Evolutionary conservation across 2,888 invertebrate genomes (phyloP), one percentile per base, ranked within the genome.

Genomic region (Chaetoderma sp.): DNA sequence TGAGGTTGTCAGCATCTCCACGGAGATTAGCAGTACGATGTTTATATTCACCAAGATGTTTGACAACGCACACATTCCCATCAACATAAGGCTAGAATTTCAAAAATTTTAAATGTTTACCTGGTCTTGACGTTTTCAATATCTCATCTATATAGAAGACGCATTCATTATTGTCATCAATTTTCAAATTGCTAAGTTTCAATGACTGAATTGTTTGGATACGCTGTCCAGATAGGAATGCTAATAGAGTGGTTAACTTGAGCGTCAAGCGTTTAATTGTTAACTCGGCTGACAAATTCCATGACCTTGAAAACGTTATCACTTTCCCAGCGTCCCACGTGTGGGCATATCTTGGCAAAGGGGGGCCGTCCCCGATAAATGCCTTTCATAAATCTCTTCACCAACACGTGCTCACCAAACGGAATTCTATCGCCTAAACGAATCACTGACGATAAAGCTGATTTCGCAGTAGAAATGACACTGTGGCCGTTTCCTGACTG

Each of bases 401-500:
- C 30, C 21, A 58, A 21, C 13, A 47, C 45, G 21, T 25, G 47
- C 21, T 2, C 6, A 4, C 58, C 45, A 13, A 58, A 28, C 27
- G 44, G 8, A 36, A 30, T 1, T 30, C 13, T 44, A 25, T 32
- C 58, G 16, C 45, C 21, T 23, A 30, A 10, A 3, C 21, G n/a
- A 18, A 58, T 10, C 16, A 27, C 27, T 30, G 47, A 16, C 0
- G 2, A 58, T 28, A 58, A 10, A 18, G 58, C 45, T 30, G 52
- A 30, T 13, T 3, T n/a, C 18, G 52, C 10, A 2, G 44, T 65
- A 45, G 71, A 71, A 10, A 73, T 27, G 23, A 57, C 60, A 62
- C 65, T 63, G 54, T 73, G 68, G 44, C 67, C 50, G 28, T 59
- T 36, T 23, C 66, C 64, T 5, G 36, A 13, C 16, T 65, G 25